Evolutionary conservation across 1,140 invertebrate species (phyloP).

Genomic region (Drosophila repleta): DNA sequence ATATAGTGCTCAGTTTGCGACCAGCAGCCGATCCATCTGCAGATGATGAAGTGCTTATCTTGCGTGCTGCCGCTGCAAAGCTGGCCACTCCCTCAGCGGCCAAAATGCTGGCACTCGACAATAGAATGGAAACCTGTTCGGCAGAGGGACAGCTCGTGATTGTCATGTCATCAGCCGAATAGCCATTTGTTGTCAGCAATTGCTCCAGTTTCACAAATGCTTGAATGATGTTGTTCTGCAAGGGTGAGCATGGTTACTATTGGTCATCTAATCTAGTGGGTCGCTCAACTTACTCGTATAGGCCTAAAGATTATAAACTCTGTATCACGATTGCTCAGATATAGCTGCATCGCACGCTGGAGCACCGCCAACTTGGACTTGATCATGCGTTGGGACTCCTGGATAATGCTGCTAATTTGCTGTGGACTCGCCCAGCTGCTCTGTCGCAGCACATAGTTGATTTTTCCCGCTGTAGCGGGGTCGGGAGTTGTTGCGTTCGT

Average conservation of each 20-base stretch:
- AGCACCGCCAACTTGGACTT: constrained; percentile 92
- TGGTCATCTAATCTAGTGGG: background rate
- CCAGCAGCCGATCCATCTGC: constrained; percentile 32
- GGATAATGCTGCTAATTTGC: constrained; percentile 86
- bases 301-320: constrained; percentile 97
- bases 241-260: constrained; percentile 35
- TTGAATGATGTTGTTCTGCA: constrained; percentile 94
- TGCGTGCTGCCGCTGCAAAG: constrained; percentile 73
- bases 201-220: constrained; percentile 93
- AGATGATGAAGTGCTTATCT: constrained; percentile 71
- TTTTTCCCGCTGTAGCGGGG: constrained; percentile 39
- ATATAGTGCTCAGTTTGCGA: constrained; percentile 61
- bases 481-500: constrained; percentile 12
- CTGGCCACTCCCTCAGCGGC: constrained; percentile 81
- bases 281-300: constrained; percentile 89
- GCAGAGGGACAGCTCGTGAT: constrained; percentile 94
- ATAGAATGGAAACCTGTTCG: constrained; percentile 95
- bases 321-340: constrained; percentile 97
- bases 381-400: constrained; percentile 89
- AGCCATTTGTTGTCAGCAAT: constrained; percentile 88
- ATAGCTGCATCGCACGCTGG: constrained; percentile 95
- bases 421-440: constrained; percentile 85
- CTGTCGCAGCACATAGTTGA: constrained; percentile 74
- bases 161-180: constrained; percentile 91
- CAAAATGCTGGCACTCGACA: constrained; percentile 90